These are phyloP conservation scores for Dryococelus australis DNA, from an alignment of 2,888 invertebrate genomes.

Conservation along the genomic window DNA sequence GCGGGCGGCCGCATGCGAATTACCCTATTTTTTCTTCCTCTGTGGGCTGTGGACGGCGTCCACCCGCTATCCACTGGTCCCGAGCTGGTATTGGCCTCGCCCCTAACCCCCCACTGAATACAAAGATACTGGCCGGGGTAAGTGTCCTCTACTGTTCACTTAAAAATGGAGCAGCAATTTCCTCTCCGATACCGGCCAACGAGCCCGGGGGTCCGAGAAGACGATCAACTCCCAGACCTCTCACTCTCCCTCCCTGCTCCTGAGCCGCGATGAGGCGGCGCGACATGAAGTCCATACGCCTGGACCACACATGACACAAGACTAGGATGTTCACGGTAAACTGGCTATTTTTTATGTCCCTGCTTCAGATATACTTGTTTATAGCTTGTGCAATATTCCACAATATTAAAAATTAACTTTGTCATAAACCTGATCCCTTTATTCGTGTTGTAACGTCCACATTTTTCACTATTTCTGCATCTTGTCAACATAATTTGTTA, in stretches of 20 bases:
- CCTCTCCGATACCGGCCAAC: neutral
- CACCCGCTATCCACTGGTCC: neutral
- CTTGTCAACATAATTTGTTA: no score
- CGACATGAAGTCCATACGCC: no score
- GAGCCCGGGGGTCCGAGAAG: neutral
- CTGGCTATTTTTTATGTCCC: no score
- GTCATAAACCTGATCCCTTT: no score
- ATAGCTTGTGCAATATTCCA: no score
- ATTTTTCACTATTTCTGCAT: no score
- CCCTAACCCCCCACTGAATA: neutral
- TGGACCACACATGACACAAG: no score
- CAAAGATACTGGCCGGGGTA: neutral
- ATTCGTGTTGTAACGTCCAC: no score
- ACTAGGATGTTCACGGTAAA: no score
- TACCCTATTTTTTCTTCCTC: neutral
- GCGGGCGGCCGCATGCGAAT: slow-evolving; percentile 9
- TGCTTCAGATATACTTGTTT: no score
- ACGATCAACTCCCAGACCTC: neutral
- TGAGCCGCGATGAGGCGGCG: no score
- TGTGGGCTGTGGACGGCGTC: neutral
- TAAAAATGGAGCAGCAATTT: slow-evolving; percentile 16
- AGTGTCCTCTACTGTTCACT: neutral
- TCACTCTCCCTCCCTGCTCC: neutral
- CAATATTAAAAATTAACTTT: no score
- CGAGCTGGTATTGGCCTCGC: neutral